These are phyloP conservation scores for Epsilonema sp. DNA, from an alignment of 2,888 invertebrate genomes.

Conservation along the genomic window DNA sequence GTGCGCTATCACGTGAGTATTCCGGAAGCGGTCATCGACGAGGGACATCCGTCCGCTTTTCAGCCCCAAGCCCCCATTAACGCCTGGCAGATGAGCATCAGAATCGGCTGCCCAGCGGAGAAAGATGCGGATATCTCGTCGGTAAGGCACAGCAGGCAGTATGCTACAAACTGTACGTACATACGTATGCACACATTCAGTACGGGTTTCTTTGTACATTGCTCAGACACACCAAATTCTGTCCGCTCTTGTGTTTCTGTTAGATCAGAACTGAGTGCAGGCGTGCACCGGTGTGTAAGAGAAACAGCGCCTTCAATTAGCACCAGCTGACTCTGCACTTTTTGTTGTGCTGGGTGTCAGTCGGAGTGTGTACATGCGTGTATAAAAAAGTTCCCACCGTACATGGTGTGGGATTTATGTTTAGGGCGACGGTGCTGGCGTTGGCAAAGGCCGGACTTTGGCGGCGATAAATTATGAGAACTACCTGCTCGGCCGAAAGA, in stretches of 20 bases:
- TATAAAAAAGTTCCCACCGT: too few species aligned
- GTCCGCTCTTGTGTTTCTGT: not conserved
- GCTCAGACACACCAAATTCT: too few species aligned
- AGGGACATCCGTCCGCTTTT: constrained; percentile 70
- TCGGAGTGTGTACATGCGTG: too few species aligned
- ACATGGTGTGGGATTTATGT: too few species aligned
- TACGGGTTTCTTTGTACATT: too few species aligned
- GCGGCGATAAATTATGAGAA: constrained; percentile 96
- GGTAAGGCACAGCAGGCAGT: too few species aligned
- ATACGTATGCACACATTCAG: too few species aligned
- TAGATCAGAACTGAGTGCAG: too few species aligned
- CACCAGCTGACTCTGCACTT: too few species aligned
- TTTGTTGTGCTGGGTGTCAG: too few species aligned
- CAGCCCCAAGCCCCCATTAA: constrained; percentile 94
- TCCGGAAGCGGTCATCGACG: constrained; percentile 61
- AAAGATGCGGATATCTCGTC: constrained; percentile 81
- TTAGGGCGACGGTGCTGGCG: constrained; percentile 85
- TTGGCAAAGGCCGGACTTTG: constrained; percentile 89
- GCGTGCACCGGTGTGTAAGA: too few species aligned
- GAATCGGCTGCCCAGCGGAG: constrained; percentile 46
- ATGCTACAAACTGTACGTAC: not conserved
- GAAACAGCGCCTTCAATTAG: too few species aligned
- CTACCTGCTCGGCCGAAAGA: constrained; percentile 70
- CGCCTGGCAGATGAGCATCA: constrained; percentile 85
- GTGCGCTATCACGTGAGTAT: constrained; percentile 40